Evolutionary conservation across 2,113 vertebrate genomes (phyloP), one percentile per base, ranked within the genome.

Genomic region (Odontophorus gujanensis): DNA sequence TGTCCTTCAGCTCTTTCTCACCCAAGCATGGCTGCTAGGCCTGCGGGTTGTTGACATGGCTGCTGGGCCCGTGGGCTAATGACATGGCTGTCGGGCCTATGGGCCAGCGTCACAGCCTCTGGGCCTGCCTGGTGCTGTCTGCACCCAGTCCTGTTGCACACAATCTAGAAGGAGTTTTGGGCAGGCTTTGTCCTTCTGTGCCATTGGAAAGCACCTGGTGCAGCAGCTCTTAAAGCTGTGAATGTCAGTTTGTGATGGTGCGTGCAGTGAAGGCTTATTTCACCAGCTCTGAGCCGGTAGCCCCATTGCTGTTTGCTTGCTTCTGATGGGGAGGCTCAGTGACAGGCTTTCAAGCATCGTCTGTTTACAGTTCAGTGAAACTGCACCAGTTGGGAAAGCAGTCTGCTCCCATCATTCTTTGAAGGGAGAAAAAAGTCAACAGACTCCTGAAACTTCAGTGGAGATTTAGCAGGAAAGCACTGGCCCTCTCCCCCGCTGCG

Each of bases 101-200:
- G 26, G 18, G n/a, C 22, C 19, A 25, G 4, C 4, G 19, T 17
- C 4, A 47, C 28, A 11, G 40, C 25, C 4, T 0, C 48, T 28
- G 32, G 43, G 51, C 42, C 50, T 28, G 42, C 32, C 32, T 50
- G 11, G 32, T 28, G 5, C 0, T 0, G 8, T 36, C 9, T 62
- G 45, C 1, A 0, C 57, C 73, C 69, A 57, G 13, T 6, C 42
- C 47, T 6, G 1, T 18, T 0, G 18, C 30, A 3, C 5, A 0
- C 0, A 2, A 28, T 0, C 0, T 1, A 3, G 43, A 40, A 67
- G n/a, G 48, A 17, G 40, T 53, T 81, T 57, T 3, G 13, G 26
- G 30, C 5, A 38, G 32, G 25, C 51, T 93, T 89, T 83, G 34
- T 53, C 59, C 76, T 76, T 34, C 59, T 13, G 0, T 38, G 38